Conservation (phyloP, 2,888 invertebrate genomes). For the Tolmerus cingulatus region DNA sequence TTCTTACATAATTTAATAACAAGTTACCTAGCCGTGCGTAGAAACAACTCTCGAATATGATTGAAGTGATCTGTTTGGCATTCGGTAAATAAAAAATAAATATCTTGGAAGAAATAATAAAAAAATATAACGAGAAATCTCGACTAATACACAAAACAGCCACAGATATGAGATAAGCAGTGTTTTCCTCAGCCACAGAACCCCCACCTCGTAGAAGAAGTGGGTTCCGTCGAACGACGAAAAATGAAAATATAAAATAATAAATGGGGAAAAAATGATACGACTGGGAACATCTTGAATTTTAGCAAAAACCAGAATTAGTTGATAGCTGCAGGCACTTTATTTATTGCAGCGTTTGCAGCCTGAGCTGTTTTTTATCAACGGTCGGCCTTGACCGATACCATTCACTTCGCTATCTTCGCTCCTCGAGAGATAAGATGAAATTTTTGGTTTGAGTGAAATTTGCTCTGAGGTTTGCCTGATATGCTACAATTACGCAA, state of each 20-base stretch:
- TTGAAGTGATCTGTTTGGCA: background rate
- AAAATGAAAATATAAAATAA: background rate
- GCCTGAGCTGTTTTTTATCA: background rate
- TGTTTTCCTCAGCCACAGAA: background rate
- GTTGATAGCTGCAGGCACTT: background rate
- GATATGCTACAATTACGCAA: background rate
- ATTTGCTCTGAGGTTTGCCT: background rate
- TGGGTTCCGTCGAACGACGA: background rate
- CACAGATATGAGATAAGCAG: background rate
- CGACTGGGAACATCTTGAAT: background rate
- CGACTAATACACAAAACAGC: background rate
- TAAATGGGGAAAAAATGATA: background rate
- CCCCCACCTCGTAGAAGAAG: background rate
- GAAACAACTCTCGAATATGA: background rate
- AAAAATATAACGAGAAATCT: background rate
- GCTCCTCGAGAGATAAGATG: background rate
- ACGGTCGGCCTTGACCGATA: conserved; percentile 30
- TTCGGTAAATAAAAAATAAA: background rate
- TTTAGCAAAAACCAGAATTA: background rate
- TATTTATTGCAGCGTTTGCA: conserved; percentile 3
- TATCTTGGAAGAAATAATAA: background rate
- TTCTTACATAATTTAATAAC: background rate
- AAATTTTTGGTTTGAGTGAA: background rate
- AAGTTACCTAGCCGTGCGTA: background rate
- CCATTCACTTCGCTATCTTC: background rate